Evolutionary conservation across 2,888 invertebrate genomes (phyloP), one percentile per base, ranked within the genome.

Genomic region (Drosophila nr. medialis): DNA sequence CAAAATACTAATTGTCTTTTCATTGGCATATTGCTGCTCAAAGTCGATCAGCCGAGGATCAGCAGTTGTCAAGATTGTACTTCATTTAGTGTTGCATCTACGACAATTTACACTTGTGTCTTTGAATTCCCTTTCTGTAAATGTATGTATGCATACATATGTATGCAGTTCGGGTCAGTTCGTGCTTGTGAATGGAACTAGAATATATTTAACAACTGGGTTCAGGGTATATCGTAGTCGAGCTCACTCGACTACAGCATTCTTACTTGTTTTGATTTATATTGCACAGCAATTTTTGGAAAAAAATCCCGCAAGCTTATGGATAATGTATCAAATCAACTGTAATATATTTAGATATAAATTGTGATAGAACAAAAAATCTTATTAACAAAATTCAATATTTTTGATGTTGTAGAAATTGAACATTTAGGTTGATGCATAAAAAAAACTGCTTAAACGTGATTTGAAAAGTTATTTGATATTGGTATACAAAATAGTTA

Each of bases 301-400:
- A 58, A 45, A 4, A 21, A 21, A 7, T 5, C 24, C 36, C n/a
- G 48, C 15, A 21, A 32, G 15, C 11, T 65, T 24, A 40, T 30
- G 27, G 30, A 27, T 42, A n/a, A 55, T 38, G 30, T 21, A 71
- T 29, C 38, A 4, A 56, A 38, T 48, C 27, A 34, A 48, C 27
- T 58, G 45, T 66, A 48, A 53, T 49, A 45, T 30, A 51, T 18
- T 40, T 24, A 40, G 11, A 24, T 48, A 24, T 61, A 56, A 38
- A 27, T 24, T 40, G 40, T 72, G 60, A 38, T 11, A 18, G 4
- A 45, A 58, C 36, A 60, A 3, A 40, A 0, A 18, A 55, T 45
- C 24, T 56, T 40, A 42, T 45, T 65, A 40, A 27, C 18, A 10
- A 72, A 59, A 55, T 66, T 34, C 45, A 34, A 54, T 40, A 54